phyloP scores from a whole-genome alignment of 2,888 invertebrate genomes.

The Andrena camellia region DNA sequence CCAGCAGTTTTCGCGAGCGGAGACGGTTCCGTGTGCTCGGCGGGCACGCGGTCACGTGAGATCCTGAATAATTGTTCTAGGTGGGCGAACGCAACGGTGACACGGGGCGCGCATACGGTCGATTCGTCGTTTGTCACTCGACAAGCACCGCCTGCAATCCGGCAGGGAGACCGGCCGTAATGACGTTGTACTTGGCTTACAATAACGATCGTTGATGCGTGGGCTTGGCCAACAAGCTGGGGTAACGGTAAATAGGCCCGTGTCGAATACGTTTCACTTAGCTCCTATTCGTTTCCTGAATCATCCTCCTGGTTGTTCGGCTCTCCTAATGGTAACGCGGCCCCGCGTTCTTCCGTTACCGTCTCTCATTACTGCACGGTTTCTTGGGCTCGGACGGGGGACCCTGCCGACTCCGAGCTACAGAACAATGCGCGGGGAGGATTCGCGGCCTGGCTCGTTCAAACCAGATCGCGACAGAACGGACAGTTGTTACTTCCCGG shows the following conservation, averaged over 20 bases:
- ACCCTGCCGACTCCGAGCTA: neutral
- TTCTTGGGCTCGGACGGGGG: neutral
- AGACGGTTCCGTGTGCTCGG: conserved; percentile 7
- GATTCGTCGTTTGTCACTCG: conserved; percentile 70
- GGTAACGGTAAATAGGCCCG: conserved; percentile 72
- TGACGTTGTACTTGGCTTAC: conserved; percentile 75
- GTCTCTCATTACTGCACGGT: conserved; percentile 38
- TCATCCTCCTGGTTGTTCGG: conserved; percentile 43
- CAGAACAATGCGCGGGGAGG: conserved; percentile 23
- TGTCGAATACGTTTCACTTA: conserved; percentile 70
- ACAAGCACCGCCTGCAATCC: conserved; percentile 49
- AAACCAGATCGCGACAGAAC: conserved; percentile 9
- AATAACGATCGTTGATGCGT: conserved; percentile 78
- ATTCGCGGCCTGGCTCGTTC: neutral
- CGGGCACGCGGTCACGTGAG: neutral
- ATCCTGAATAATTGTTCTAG: conserved; percentile 56
- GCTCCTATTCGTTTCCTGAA: conserved; percentile 70
- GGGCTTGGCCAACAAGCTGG: conserved; percentile 67
- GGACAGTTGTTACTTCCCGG: neutral
- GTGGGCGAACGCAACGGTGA: conserved; percentile 56
- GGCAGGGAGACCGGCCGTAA: conserved; percentile 70
- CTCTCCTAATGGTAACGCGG: conserved; percentile 59
- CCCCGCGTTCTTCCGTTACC: conserved; percentile 36
- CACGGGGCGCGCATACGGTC: conserved; percentile 33
- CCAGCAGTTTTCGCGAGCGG: conserved; percentile 55